Evolutionary conservation across 2,113 vertebrate genomes (phyloP).

Genomic region (Hucho hucho): DNA sequence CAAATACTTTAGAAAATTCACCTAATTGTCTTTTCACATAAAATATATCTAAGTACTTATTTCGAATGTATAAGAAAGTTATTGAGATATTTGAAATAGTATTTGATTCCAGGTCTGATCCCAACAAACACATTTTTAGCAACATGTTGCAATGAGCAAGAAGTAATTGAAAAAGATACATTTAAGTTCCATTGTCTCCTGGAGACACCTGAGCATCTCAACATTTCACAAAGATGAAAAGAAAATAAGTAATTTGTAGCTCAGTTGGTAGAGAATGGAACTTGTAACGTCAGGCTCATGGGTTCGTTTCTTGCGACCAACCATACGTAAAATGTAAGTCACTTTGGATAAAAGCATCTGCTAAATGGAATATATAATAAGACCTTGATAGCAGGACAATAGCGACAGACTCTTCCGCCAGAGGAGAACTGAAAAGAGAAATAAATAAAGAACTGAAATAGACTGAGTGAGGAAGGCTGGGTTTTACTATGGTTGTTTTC

Average conservation of each 20-base stretch:
- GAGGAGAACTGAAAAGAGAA: constrained; percentile 44
- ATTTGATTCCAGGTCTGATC: too few species aligned
- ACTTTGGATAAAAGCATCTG: too few species aligned
- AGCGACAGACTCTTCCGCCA: constrained; percentile 15
- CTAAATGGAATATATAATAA: neutral
- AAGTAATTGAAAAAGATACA: neutral
- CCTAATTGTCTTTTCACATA: too few species aligned
- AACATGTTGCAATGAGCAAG: neutral
- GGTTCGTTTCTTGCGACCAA: too few species aligned
- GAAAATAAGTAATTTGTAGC: neutral
- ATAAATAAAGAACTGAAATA: constrained; percentile 46
- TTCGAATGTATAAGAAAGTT: too few species aligned
- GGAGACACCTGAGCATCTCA: neutral
- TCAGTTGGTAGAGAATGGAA: too few species aligned
- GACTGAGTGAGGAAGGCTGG: constrained; percentile 33
- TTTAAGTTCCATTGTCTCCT: neutral
- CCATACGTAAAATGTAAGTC: too few species aligned
- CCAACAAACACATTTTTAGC: too few species aligned
- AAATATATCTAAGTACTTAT: too few species aligned
- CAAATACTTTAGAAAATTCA: too few species aligned
- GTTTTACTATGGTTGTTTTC: constrained; percentile 59
- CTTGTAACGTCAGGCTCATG: too few species aligned
- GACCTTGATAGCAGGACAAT: constrained; percentile 7
- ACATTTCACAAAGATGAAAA: constrained; percentile 1
- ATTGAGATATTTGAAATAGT: too few species aligned